Evolutionary conservation across 2,113 vertebrate genomes (phyloP), one percentile per base, ranked within the genome.

Genomic region (Pedetes capensis): DNA sequence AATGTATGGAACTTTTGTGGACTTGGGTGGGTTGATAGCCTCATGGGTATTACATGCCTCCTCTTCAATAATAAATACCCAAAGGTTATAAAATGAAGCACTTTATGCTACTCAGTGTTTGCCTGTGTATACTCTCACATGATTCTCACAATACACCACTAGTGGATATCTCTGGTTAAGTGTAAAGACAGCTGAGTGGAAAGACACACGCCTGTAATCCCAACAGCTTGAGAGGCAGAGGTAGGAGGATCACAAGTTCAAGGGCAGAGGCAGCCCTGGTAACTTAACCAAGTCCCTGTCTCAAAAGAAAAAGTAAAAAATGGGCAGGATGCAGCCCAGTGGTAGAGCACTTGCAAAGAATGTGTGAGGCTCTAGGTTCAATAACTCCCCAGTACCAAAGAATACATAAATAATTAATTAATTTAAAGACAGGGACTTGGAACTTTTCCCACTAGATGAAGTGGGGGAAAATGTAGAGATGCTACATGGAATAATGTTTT

Each of bases 11-110:
- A 88, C 76, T 88, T 78, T 8, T 59, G 76, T 80, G 63, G 66
- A 83, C 63, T 53, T 78, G 37, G 55, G 80, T 39, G 90, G 66
- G 84, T 8, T 81, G 37, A 64, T 42, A 42, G 89, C 44, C 55
- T 87, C 39, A 47, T 4, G 71, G 61, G 55, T 84, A 89, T 0
- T 37, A 75, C 14, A 39, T 27, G 76, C 29, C 93, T 86, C 63
- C 59, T 39, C 87, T n/a, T 64, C 51, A 88, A 74, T 37, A 85
- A 95, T 69, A 96, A 89, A 81, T 69, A 87, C 39, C 74, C 29
- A 81, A 18, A 76, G 51, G 44, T 42, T 87, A 25, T 12, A 81
- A n/a, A 83, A 51, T 49, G 20, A 51, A 64, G 51, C 44, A 86
- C 51, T 80, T 59, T 34, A 57, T n/a, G 66, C 22, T 22, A 68